Evolutionary conservation across 2,797 vertebrate species (phyloP).

Genomic region (Spinibarbus caldwelli): DNA sequence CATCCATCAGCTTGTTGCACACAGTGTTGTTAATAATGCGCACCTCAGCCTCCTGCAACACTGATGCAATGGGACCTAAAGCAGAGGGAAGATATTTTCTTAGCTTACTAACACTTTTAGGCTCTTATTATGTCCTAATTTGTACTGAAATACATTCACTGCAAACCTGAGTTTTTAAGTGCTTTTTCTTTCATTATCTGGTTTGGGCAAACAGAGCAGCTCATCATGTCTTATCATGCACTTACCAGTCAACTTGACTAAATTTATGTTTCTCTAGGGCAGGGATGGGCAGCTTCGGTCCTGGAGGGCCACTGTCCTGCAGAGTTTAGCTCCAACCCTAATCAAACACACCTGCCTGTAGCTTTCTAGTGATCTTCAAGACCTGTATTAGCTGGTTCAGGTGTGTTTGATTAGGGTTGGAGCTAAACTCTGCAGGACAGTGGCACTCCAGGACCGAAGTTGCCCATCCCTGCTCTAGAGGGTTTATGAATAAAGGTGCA

Average conservation of each 20-base stretch:
- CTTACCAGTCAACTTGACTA: neutral
- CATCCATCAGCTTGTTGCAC: constrained; percentile 80
- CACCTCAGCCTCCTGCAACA: constrained; percentile 92
- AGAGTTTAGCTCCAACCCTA: too few species aligned
- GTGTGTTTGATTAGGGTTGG: too few species aligned
- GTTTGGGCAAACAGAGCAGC: neutral
- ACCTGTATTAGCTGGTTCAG: too few species aligned
- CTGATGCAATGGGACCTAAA: constrained; percentile 74
- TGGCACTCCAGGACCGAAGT: too few species aligned
- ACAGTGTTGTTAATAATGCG: constrained; percentile 85
- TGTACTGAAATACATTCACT: neutral
- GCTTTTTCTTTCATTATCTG: constrained; percentile 2
- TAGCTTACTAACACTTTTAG: constrained; percentile 8
- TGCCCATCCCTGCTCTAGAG: too few species aligned
- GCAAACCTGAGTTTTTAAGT: neutral
- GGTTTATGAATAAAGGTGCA: neutral
- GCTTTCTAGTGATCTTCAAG: too few species aligned
- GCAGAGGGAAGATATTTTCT: neutral
- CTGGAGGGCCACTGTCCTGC: too few species aligned
- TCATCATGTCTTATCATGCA: neutral
- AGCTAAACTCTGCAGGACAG: too few species aligned
- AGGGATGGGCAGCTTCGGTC: too few species aligned
- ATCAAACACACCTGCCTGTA: too few species aligned
- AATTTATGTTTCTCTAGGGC: too few species aligned
- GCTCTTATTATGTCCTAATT: neutral